These are phyloP conservation scores for Chromobotia macracanthus DNA, from an alignment of 2,797 vertebrate species.

Conservation along the genomic window DNA sequence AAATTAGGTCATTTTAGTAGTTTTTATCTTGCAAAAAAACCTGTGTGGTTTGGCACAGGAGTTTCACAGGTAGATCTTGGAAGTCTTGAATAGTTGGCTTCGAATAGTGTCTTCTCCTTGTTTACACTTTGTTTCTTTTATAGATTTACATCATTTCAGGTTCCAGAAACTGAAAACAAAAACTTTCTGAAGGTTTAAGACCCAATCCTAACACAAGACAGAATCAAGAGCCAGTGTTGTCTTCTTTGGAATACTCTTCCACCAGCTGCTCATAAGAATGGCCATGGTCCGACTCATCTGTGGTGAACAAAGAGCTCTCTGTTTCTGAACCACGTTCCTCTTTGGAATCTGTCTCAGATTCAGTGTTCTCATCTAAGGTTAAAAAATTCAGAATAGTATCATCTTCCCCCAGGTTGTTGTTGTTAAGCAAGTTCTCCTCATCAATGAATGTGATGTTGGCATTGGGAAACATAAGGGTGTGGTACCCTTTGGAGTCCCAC, in stretches of 20 bases:
- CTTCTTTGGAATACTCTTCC: slow-evolving; percentile 88
- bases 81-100: neutral
- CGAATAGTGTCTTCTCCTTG: neutral
- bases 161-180: neutral
- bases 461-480: slow-evolving; percentile 84
- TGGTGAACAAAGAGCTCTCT: slow-evolving; percentile 87
- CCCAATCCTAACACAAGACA: neutral
- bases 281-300: slow-evolving; percentile 80
- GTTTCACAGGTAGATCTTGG: slow-evolving; percentile 13
- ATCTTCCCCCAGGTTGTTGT: slow-evolving; percentile 71
- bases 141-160: no score
- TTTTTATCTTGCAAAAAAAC: no score
- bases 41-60: slow-evolving; percentile 3
- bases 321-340: slow-evolving; percentile 86
- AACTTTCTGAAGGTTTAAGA: neutral
- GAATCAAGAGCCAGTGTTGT: slow-evolving; percentile 81
- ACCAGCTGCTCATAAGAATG: slow-evolving; percentile 91
- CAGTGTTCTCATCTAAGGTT: slow-evolving; percentile 78
- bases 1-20: no score
- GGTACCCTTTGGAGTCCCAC: slow-evolving; percentile 88
- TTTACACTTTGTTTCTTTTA: no score
- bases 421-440: slow-evolving; percentile 78
- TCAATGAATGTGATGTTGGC: slow-evolving; percentile 88
- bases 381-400: slow-evolving; percentile 76
- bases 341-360: slow-evolving; percentile 79